phyloP scores from a whole-genome alignment of 37 sponge, comb jelly and placozoan genomes.

The Theonella swinhoei region DNA sequence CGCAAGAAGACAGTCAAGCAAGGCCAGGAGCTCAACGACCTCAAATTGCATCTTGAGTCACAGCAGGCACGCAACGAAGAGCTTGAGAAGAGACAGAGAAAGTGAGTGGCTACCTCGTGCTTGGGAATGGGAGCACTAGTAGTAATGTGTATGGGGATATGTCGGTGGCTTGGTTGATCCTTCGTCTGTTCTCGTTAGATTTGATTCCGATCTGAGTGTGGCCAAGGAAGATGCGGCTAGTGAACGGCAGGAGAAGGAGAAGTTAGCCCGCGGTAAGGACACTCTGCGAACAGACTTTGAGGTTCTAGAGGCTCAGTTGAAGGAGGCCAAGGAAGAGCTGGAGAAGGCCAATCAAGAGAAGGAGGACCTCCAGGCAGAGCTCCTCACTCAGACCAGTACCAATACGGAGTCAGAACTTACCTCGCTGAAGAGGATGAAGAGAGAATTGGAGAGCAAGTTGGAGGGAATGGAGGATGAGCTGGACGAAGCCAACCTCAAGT shows the following conservation, averaged over 20 bases:
- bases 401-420: conserved; percentile 64
- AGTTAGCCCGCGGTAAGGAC: conserved; percentile 76
- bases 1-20: conserved; percentile 82
- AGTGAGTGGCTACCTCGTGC: conserved; percentile 27
- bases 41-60: conserved; percentile 89
- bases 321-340: conserved; percentile 55
- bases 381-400: conserved; percentile 23
- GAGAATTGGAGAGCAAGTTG: conserved; percentile 86
- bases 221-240: conserved; percentile 56
- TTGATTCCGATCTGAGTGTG: conserved; percentile 80
- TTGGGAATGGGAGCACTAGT: too few species aligned
- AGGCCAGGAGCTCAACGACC: conserved; percentile 89
- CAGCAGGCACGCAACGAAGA: conserved; percentile 91
- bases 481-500: conserved; percentile 82
- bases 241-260: conserved; percentile 76
- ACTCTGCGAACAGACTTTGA: conserved; percentile 46
- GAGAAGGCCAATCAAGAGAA: conserved; percentile 55
- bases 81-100: conserved; percentile 96
- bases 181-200: conserved; percentile 39
- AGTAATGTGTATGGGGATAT: too few species aligned
- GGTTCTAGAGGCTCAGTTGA: conserved; percentile 49
- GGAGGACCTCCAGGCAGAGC: conserved; percentile 73
- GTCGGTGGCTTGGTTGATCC: neutral
- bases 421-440: conserved; percentile 81
- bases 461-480: conserved; percentile 96